Evolutionary conservation across 2,797 vertebrate genomes (phyloP).

Genomic region (Anas flavirostris): DNA sequence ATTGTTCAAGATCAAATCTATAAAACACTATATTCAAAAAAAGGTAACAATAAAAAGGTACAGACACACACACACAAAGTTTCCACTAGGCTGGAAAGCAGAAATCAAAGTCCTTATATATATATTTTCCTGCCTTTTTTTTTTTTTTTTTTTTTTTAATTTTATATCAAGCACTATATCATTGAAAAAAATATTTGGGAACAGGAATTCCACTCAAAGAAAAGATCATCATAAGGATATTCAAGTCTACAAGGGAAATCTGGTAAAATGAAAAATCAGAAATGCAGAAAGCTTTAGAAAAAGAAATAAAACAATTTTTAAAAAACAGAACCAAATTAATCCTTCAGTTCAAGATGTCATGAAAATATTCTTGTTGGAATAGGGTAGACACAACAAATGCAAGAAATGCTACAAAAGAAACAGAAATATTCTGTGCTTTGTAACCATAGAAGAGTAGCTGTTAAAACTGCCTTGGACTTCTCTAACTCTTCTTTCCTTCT

Average conservation of each 20-base stretch:
- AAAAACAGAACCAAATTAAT: fast-evolving
- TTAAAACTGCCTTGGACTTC: neutral
- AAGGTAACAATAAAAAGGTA: neutral
- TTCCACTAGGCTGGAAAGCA: neutral
- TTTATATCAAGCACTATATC: no score
- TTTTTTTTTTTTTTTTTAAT: neutral
- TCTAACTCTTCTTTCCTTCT: neutral
- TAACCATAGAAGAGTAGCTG: no score
- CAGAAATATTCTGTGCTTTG: neutral
- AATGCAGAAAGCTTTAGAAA: neutral
- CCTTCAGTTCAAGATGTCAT: neutral
- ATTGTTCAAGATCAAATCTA: neutral
- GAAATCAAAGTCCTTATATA: neutral
- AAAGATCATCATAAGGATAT: neutral
- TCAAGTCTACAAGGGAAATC: neutral
- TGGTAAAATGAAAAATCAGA: neutral
- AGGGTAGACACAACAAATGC: fast-evolving
- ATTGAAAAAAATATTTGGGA: neutral
- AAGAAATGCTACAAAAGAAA: neutral
- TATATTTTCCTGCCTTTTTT: neutral
- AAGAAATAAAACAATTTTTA: neutral
- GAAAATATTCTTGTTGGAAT: neutral
- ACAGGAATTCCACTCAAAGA: neutral
- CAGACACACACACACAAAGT: fast-evolving
- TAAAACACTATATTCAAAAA: neutral